phyloP scores from a whole-genome alignment of 2,888 invertebrate species.

The Oligia fasciuncula region DNA sequence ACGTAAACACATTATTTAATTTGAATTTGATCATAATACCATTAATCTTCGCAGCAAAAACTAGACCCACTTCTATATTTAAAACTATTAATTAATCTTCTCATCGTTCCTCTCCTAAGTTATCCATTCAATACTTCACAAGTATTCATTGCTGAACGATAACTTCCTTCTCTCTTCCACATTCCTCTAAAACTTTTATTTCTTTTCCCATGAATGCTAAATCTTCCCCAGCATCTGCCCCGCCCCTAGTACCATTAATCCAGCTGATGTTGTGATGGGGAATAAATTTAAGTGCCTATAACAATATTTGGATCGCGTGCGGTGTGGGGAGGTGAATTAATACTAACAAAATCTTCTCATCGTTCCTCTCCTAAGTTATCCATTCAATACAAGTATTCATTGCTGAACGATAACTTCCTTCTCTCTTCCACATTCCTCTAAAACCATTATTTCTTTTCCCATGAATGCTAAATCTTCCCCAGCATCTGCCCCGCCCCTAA shows the following conservation, averaged over 20 bases:
- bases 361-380: background rate
- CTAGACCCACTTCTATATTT: background rate
- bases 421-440: slow-evolving; percentile 4
- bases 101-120: background rate
- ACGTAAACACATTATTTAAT: background rate
- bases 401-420: background rate
- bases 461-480: slow-evolving; percentile 52
- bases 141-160: slow-evolving; percentile 4
- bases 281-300: slow-evolving; percentile 72
- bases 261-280: slow-evolving; percentile 58
- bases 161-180: slow-evolving; percentile 1
- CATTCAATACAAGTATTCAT: slow-evolving; percentile 2
- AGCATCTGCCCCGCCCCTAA: slow-evolving; percentile 44
- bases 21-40: background rate
- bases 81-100: background rate
- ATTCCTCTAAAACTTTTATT: slow-evolving; percentile 19
- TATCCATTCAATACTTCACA: background rate
- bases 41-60: background rate
- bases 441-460: slow-evolving; percentile 20
- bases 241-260: slow-evolving; percentile 46
- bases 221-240: slow-evolving; percentile 53
- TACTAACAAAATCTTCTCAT: slow-evolving; percentile 78
- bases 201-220: slow-evolving; percentile 39
- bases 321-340: slow-evolving; percentile 82
- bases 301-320: slow-evolving; percentile 81